Conservation (phyloP, 1,140 invertebrate species). For the Meteorus sp. region DNA sequence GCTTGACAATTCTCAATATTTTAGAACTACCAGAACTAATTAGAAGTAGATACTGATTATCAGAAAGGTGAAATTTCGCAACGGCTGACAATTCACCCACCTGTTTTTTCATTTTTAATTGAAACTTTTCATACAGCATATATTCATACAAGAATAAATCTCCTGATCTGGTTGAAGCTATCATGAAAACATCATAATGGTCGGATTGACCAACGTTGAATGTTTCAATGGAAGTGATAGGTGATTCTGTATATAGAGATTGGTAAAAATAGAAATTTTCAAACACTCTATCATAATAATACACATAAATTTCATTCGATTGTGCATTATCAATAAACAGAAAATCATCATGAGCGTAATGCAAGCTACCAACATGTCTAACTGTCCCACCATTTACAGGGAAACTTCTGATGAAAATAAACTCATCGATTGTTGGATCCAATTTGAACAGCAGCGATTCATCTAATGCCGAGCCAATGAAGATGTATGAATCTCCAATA, state of each 20-base stretch:
- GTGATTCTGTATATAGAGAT: conserved; percentile 34
- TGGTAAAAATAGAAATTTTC: conserved; percentile 43
- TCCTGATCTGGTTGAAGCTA: conserved; percentile 36
- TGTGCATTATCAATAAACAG: conserved; percentile 38
- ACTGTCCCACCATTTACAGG: conserved; percentile 32
- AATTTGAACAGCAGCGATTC: conserved; percentile 36
- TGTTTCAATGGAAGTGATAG: conserved; percentile 30
- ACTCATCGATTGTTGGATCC: conserved; percentile 26
- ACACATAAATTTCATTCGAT: conserved; percentile 39
- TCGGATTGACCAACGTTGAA: conserved; percentile 38
- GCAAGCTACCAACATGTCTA: conserved; percentile 32
- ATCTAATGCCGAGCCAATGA: conserved; percentile 35
- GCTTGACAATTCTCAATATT: conserved; percentile 35
- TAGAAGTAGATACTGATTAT: conserved; percentile 35
- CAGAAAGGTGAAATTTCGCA: conserved; percentile 32
- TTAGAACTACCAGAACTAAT: conserved; percentile 34
- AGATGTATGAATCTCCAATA: conserved; percentile 26
- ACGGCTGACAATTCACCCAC: conserved; percentile 34
- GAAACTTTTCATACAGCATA: conserved; percentile 37
- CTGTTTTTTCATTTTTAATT: conserved; percentile 27
- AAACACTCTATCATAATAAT: conserved; percentile 28
- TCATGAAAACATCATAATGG: conserved; percentile 33
- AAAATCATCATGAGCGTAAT: conserved; percentile 31
- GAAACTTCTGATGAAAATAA: conserved; percentile 30
- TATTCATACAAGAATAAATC: conserved; percentile 42